These are phyloP conservation scores for Pegea sp. DNA, from an alignment of 23 tunicate genomes.

Conservation along the genomic window DNA sequence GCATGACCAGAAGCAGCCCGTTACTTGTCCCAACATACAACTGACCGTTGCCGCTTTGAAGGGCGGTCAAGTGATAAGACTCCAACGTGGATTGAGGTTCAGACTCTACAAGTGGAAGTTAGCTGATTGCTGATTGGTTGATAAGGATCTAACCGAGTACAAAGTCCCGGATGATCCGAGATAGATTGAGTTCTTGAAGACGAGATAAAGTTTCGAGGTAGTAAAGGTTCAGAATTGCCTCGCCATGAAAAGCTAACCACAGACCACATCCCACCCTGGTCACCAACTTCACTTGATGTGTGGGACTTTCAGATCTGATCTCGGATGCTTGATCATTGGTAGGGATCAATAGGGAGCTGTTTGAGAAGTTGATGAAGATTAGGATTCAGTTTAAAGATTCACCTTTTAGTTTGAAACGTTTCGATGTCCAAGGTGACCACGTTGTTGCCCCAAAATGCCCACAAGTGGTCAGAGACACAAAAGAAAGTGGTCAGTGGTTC, in stretches of 20 bases:
- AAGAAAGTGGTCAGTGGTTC: constrained; percentile 49
- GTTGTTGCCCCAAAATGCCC: constrained; percentile 69
- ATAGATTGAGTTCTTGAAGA: constrained; percentile 55
- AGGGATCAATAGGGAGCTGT: neutral
- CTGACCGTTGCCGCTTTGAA: constrained; percentile 49
- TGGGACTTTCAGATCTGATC: too few species aligned
- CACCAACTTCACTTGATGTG: too few species aligned
- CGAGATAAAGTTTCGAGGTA: constrained; percentile 38
- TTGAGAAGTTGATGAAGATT: neutral
- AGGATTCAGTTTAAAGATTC: neutral
- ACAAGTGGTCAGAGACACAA: constrained; percentile 21
- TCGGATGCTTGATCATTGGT: too few species aligned
- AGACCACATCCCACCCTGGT: constrained; percentile 61
- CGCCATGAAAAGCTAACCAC: constrained; percentile 67
- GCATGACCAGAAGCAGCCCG: constrained; percentile 61
- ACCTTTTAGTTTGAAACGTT: constrained; percentile 40
- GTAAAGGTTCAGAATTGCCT: constrained; percentile 47
- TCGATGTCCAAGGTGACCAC: constrained; percentile 48
- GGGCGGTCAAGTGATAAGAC: constrained; percentile 26
- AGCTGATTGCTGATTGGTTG: too few species aligned
- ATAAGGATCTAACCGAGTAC: constrained; percentile 22
- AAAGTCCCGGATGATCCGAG: constrained; percentile 49
- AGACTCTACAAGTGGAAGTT: too few species aligned
- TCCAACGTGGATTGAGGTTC: too few species aligned
- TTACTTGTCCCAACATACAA: constrained; percentile 68